These are phyloP conservation scores for Actinernus sp. DNA, from an alignment of 92 coral and sea anemone species.

Conservation along the genomic window DNA sequence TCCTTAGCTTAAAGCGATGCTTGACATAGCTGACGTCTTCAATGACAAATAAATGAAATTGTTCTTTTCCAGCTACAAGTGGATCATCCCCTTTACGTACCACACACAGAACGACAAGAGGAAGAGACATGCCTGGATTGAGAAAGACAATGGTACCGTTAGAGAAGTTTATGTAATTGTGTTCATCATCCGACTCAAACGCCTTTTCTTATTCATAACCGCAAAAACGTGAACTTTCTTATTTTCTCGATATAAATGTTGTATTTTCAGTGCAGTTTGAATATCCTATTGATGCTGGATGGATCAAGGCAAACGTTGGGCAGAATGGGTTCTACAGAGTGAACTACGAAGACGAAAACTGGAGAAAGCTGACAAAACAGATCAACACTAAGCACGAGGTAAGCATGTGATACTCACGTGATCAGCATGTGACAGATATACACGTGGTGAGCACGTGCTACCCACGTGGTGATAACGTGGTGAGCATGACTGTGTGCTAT, in stretches of 20 bases:
- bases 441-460: too few relatives aligned
- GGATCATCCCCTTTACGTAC: constrained; percentile 87
- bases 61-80: constrained; percentile 53
- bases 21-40: too few relatives aligned
- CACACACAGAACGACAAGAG: constrained; percentile 41
- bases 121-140: background rate
- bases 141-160: background rate
- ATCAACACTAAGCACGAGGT: constrained; percentile 78
- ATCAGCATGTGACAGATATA: too few relatives aligned
- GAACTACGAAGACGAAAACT: constrained; percentile 84
- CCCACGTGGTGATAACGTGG: too few relatives aligned
- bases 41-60: too few relatives aligned
- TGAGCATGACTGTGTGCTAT: too few relatives aligned
- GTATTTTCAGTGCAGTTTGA: constrained; percentile 20
- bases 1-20: too few relatives aligned
- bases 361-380: constrained; percentile 70
- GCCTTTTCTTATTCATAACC: background rate
- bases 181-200: background rate
- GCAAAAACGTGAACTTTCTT: too few relatives aligned
- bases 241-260: background rate
- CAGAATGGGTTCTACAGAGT: constrained; percentile 93
- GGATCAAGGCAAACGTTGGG: constrained; percentile 91
- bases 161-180: too few relatives aligned
- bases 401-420: constrained; percentile 4
- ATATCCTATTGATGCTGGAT: constrained; percentile 28